phyloP scores from a whole-genome alignment of 2,113 vertebrate species.

The Polypterus senegalus region DNA sequence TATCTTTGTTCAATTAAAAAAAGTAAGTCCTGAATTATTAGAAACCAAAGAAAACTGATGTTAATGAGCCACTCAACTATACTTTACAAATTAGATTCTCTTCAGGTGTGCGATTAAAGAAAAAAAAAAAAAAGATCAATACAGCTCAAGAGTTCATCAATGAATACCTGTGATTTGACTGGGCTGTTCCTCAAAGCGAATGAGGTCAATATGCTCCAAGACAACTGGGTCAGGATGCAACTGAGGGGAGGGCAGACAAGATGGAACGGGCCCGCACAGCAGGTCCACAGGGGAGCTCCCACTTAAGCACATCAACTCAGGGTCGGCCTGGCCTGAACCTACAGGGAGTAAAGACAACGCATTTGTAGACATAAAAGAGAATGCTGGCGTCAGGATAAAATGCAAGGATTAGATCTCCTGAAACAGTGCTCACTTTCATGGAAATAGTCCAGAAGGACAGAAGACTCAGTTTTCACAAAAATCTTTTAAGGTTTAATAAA shows the following conservation, averaged over 20 bases:
- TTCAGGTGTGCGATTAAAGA: background rate
- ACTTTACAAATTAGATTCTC: no score
- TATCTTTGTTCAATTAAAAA: no score
- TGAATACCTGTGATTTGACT: constrained; percentile 32
- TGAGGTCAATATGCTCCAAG: constrained; percentile 66
- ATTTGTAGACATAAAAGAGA: background rate
- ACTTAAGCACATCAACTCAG: constrained; percentile 66
- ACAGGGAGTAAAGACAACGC: constrained; percentile 9
- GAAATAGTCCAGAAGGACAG: no score
- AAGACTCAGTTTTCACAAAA: no score
- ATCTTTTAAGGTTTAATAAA: no score
- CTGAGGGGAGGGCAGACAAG: constrained; percentile 84
- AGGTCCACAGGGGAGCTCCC: constrained; percentile 70
- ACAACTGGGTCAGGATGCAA: constrained; percentile 77
- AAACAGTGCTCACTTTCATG: no score
- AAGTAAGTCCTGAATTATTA: no score
- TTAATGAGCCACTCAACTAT: no score
- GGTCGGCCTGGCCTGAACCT: constrained; percentile 50
- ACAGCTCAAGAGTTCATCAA: background rate
- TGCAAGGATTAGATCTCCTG: no score
- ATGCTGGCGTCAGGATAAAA: no score
- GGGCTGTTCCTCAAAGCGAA: constrained; percentile 72
- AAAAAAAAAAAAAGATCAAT: background rate
- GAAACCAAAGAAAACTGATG: no score
- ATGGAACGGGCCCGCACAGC: constrained; percentile 83